A percentile compares a stretch with the other conserved stretches of the same genome.
Evolutionary conservation across 2,888 invertebrate species (phyloP).

Genomic region (Drosophila antonietae): DNA sequence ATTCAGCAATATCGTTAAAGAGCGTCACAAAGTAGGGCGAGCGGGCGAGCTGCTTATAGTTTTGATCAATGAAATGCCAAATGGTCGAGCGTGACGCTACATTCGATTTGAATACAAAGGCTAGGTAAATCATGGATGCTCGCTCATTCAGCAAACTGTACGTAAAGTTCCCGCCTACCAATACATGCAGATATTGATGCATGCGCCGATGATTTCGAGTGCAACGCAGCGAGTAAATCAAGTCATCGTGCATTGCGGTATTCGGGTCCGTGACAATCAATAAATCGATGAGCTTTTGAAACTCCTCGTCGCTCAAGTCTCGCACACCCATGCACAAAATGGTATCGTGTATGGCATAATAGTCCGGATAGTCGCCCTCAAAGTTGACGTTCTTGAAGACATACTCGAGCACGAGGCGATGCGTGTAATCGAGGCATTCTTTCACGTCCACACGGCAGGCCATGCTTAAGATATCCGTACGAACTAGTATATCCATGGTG

Average conservation of each 20-base stretch:
- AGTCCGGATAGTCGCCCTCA: slow-evolving; percentile 49
- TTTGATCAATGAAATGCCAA: slow-evolving; percentile 75
- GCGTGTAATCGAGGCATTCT: slow-evolving; percentile 77
- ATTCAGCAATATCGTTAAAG: slow-evolving; percentile 77
- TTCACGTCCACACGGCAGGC: slow-evolving; percentile 75
- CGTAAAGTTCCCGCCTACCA: slow-evolving; percentile 77
- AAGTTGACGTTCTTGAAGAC: slow-evolving; percentile 66
- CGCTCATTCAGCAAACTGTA: slow-evolving; percentile 60
- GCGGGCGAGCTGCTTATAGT: slow-evolving; percentile 70
- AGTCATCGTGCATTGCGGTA: slow-evolving; percentile 68
- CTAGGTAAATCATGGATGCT: slow-evolving; percentile 76
- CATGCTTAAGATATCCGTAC: slow-evolving; percentile 63
- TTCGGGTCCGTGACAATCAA: slow-evolving; percentile 53
- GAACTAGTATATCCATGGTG: slow-evolving; percentile 25
- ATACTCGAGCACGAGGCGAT: slow-evolving; percentile 63
- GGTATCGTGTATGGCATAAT: slow-evolving; percentile 62
- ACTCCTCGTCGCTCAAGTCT: slow-evolving; percentile 71
- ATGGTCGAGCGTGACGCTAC: slow-evolving; percentile 67
- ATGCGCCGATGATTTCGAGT: slow-evolving; percentile 71
- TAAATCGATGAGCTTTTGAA: slow-evolving; percentile 62
- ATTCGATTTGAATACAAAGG: slow-evolving; percentile 75
- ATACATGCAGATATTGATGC: slow-evolving; percentile 67
- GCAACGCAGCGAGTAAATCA: slow-evolving; percentile 80
- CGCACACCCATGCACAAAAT: slow-evolving; percentile 77
- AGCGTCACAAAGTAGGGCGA: slow-evolving; percentile 64